Evolutionary conservation across 2,797 vertebrate genomes (phyloP).

Genomic region (Mionectes olivaceus): DNA sequence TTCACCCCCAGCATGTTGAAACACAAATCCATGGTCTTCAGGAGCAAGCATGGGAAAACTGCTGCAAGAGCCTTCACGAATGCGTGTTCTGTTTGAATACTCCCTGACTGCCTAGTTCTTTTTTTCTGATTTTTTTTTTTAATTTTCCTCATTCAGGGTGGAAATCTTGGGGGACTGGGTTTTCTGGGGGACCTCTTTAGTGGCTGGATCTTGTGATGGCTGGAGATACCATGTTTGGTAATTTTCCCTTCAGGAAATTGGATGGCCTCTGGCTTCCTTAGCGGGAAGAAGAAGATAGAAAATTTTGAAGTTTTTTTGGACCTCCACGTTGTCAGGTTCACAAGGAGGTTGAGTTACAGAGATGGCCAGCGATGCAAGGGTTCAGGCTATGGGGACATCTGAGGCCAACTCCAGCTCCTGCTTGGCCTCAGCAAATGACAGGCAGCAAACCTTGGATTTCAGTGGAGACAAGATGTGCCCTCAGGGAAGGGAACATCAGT

Average conservation of each 20-base stretch:
- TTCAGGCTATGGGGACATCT: not conserved
- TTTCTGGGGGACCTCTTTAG: not conserved
- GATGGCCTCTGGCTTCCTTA: not conserved
- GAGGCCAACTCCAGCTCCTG: not conserved
- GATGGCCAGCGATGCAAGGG: not conserved
- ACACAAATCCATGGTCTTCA: accelerated
- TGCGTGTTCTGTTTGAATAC: not conserved
- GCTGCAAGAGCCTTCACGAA: not conserved
- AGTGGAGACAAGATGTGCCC: not conserved
- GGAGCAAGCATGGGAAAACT: accelerated
- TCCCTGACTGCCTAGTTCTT: not conserved
- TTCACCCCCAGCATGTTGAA: not conserved
- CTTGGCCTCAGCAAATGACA: not conserved
- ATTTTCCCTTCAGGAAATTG: not conserved
- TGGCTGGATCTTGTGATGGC: not conserved
- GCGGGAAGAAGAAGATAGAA: not conserved
- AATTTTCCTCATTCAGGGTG: not conserved
- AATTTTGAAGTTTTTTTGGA: not conserved
- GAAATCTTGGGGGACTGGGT: not conserved
- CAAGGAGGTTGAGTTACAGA: not conserved
- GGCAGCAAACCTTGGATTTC: not conserved
- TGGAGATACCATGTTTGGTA: not conserved
- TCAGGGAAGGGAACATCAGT: not conserved
- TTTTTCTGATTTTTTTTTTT: not conserved
- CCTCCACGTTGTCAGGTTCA: not conserved